A percentile compares a stretch with the other conserved stretches of the same genome.
Conservation (phyloP, 2,113 vertebrate genomes). For the Terrapene triunguis region DNA sequence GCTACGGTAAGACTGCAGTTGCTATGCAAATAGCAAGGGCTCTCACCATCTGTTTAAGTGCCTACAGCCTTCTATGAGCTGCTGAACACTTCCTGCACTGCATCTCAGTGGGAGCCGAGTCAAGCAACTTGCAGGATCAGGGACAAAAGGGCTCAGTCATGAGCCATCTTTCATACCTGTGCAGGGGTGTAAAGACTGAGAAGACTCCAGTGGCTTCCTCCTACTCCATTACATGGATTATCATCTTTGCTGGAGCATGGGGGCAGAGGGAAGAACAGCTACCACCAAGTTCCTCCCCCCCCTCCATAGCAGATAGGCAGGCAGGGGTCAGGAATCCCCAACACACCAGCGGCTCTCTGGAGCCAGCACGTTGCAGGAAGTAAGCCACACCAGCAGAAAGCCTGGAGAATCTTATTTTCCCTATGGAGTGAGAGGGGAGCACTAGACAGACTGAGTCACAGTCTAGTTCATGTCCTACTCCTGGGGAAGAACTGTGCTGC, state of each 20-base stretch:
- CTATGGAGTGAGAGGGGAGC: neutral
- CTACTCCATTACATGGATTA: fast-evolving
- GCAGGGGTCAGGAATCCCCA: neutral
- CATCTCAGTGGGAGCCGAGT: neutral
- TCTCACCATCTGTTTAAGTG: neutral
- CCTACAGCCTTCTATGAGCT: neutral
- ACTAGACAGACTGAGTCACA: neutral
- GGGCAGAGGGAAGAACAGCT: neutral
- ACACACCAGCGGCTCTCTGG: neutral
- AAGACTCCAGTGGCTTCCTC: neutral
- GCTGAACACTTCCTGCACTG: neutral
- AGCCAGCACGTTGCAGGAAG: neutral
- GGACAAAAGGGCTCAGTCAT: neutral
- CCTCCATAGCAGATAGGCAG: neutral
- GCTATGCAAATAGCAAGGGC: fast-evolving
- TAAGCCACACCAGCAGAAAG: neutral
- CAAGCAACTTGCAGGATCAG: neutral
- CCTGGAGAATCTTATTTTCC: neutral
- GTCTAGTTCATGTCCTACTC: neutral
- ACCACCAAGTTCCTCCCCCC: neutral
- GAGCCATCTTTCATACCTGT: neutral
- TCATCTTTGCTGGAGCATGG: neutral
- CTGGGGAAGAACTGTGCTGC: neutral
- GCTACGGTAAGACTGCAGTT: neutral
- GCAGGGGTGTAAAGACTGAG: neutral